Percentiles rank a stretch among this genome's conserved stretches.
Evolutionary conservation across 1,140 invertebrate species (phyloP).

Genomic region (Eurosta solidaginis): DNA sequence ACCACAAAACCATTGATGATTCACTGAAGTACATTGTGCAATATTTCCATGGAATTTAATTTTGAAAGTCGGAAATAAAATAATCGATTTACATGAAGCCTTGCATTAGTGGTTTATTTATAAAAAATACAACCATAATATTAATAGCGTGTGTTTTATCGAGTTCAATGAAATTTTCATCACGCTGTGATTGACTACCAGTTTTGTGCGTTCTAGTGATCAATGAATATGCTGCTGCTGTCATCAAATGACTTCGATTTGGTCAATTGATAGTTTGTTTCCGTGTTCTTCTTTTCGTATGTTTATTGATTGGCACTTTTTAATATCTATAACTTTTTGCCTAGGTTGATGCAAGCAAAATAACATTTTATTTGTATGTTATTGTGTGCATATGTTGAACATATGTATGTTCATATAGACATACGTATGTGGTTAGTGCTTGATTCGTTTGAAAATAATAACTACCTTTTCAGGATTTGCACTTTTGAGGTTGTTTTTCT

Average conservation of each 20-base stretch:
- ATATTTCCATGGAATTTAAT: too few relatives aligned
- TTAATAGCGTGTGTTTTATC: background rate
- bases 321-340: background rate
- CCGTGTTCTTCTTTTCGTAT: background rate
- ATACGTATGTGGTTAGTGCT: background rate
- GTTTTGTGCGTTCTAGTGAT: background rate
- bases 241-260: background rate
- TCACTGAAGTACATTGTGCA: too few relatives aligned
- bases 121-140: background rate
- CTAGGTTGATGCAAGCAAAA: background rate
- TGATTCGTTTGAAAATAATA: background rate
- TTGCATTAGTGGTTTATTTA: background rate
- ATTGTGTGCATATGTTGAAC: too few relatives aligned
- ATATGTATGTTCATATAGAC: background rate
- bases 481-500: background rate
- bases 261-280: background rate
- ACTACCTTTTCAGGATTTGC: background rate
- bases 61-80: too few relatives aligned
- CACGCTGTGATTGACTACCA: constrained; percentile 1
- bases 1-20: too few relatives aligned
- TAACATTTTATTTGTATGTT: too few relatives aligned
- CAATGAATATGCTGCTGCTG: background rate
- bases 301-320: background rate
- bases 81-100: too few relatives aligned
- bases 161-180: background rate